phyloP scores from a whole-genome alignment of 1,140 invertebrate genomes.

The Paracyclopina nana region DNA sequence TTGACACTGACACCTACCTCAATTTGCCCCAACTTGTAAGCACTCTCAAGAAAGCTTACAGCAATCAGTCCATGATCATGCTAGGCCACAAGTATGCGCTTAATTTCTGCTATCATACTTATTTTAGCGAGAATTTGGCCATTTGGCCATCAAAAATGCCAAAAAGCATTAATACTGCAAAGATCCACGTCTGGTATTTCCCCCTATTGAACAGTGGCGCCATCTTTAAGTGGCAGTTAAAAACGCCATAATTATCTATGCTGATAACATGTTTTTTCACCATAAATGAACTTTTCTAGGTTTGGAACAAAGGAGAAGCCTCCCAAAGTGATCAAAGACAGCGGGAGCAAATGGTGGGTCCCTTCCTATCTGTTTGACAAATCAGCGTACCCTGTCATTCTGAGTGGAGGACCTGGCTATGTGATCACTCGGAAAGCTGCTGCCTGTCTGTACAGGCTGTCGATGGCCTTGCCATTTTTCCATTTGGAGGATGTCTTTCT shows the following conservation, averaged over 20 bases:
- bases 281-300: slow-evolving; percentile 59
- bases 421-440: slow-evolving; percentile 45
- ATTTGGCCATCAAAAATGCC: too few species aligned
- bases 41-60: slow-evolving; percentile 34
- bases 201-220: too few species aligned
- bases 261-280: too few species aligned
- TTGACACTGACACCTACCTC: slow-evolving; percentile 80
- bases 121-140: slow-evolving; percentile 1
- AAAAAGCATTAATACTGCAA: too few species aligned
- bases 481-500: slow-evolving; percentile 76
- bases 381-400: too few species aligned
- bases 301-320: slow-evolving; percentile 65
- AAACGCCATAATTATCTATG: too few species aligned
- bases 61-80: background rate
- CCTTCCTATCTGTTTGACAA: slow-evolving; percentile 66
- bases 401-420: too few species aligned
- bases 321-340: slow-evolving; percentile 58
- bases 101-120: background rate
- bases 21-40: slow-evolving; percentile 50
- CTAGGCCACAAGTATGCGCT: background rate
- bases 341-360: slow-evolving; percentile 46
- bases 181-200: too few species aligned
- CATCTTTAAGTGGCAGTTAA: too few species aligned
- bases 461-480: slow-evolving; percentile 47
- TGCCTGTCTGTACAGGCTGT: slow-evolving; percentile 40